Evolutionary conservation across 30 jellyfish, hydroid and myxozoan species (phyloP).

Genomic region (Aurelia aurita): DNA sequence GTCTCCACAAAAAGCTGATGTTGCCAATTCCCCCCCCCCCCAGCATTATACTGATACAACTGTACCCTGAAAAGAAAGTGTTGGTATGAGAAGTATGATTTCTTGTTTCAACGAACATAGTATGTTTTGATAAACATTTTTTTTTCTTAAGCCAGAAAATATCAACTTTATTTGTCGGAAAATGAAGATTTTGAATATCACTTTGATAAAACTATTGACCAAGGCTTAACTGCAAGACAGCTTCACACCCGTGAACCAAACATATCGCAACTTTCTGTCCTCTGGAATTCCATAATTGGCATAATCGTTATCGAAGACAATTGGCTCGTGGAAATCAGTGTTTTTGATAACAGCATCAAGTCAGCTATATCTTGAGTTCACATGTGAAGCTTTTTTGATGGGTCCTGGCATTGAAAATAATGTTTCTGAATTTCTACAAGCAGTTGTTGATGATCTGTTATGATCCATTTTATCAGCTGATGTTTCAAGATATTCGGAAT

Average conservation of each 20-base stretch:
- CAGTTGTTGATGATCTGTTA: background rate
- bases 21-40: conserved; percentile 50
- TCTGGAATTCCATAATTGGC: conserved; percentile 1
- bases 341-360: background rate
- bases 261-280: background rate
- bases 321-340: conserved; percentile 16
- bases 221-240: conserved; percentile 1
- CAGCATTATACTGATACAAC: conserved; percentile 38
- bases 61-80: conserved; percentile 36
- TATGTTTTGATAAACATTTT: background rate
- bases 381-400: background rate
- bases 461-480: no score
- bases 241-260: background rate
- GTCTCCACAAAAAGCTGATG: conserved; percentile 22
- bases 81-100: background rate
- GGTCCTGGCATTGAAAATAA: conserved; percentile 23
- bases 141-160: conserved; percentile 1
- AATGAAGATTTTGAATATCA: background rate
- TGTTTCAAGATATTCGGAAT: background rate
- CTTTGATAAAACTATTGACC: background rate
- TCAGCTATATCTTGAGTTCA: background rate
- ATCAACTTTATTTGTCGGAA: background rate
- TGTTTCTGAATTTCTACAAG: background rate
- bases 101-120: background rate
- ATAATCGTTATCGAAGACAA: conserved; percentile 17